Conservation (phyloP, 2,113 vertebrate species). For the Elephas maximus region DNA sequence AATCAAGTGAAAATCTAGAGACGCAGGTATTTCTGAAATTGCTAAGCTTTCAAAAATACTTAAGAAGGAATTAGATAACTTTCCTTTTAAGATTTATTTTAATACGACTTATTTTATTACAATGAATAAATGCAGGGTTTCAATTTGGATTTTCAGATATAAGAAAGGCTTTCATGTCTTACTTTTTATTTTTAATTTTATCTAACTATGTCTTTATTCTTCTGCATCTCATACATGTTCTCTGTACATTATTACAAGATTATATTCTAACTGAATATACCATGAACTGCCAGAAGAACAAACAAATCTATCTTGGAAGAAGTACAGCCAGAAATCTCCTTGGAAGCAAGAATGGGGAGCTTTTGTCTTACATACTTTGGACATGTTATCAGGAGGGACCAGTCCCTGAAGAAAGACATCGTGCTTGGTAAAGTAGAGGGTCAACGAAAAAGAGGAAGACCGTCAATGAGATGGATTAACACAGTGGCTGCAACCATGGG, state of each 20-base stretch:
- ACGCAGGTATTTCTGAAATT: conserved; percentile 14
- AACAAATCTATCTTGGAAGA: too few relatives aligned
- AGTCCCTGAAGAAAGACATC: too few relatives aligned
- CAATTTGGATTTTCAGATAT: neutral
- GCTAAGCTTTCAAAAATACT: neutral
- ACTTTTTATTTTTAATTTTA: conserved; percentile 27
- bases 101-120: conserved; percentile 27
- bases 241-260: conserved; percentile 66
- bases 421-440: too few relatives aligned
- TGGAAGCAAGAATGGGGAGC: too few relatives aligned
- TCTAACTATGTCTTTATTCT: neutral
- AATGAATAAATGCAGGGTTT: conserved; percentile 34
- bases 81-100: conserved; percentile 21
- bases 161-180: neutral
- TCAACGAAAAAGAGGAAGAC: too few relatives aligned
- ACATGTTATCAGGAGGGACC: too few relatives aligned
- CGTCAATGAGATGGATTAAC: too few relatives aligned
- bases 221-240: conserved; percentile 58
- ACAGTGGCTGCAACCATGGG: too few relatives aligned
- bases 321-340: too few relatives aligned
- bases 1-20: neutral
- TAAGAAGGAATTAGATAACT: conserved; percentile 14
- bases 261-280: too few relatives aligned
- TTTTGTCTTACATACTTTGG: too few relatives aligned
- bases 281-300: too few relatives aligned